Base-by-base conservation (phyloP, 2,888 invertebrate species). In the Maniola hyperantus region DNA sequence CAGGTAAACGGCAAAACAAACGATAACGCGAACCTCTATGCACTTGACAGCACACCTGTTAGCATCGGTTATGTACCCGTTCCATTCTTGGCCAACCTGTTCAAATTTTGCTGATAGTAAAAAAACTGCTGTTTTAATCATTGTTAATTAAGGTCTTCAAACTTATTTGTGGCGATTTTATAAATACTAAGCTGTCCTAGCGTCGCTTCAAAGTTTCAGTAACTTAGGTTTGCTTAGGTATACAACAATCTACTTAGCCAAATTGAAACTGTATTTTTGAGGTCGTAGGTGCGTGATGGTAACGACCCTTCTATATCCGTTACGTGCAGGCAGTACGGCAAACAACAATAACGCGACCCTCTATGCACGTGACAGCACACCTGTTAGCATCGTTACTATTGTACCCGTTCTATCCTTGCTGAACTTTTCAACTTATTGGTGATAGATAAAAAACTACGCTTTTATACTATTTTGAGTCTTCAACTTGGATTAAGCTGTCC, bases 11-110 rank as follows among this genome's bases (percentile, higher is more conserved):
- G 60, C 64, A 61, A 62, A 67, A n/a, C n/a, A 64, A 64, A 44
- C 48, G 42, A 48, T 58, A 13, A 57, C 42, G 39, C 57, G 58
- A 65, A 67, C 67, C 67, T 58, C 62, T 2, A 61, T 67, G 53
- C 69, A 69, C 69, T 67, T 65, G 69, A 55, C 53, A 53, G 63
- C 6, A 20, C 66, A 69, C 61, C 69, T 69, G 69, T 66, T 67
- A 66, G 15, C 42, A n/a, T 20, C 44, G n/a, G 18, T 55, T 8
- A 39, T 15, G 34, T 64, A 65, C 61, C 61, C 57, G 61, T 7
- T 15, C 15, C 39, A 39, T 39, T 13, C 55, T 20, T 57, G n/a
- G 36, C 39, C 8, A n/a, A 55, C 15, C 36, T 4, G 36, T 55
- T 55, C 18, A 36, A 54, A 15, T 54, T 36, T 54, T 53, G 46